Evolutionary conservation across 2,113 vertebrate genomes (phyloP), one percentile per base, ranked within the genome.

Genomic region (Coptodon bakossiorum): DNA sequence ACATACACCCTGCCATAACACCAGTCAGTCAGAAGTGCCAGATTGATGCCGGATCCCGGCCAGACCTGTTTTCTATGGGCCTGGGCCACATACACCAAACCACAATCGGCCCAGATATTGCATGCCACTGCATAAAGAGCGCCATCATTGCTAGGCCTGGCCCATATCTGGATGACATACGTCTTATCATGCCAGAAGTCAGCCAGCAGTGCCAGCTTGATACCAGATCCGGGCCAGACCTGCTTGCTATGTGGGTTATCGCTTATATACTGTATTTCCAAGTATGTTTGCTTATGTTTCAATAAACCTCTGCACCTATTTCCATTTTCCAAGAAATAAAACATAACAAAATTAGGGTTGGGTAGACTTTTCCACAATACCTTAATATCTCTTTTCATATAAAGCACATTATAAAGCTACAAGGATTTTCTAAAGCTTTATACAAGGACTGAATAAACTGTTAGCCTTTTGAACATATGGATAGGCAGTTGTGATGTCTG

Each of bases 41-140:
- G 53, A 0, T 54, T 54, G n/a, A 54, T 54, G 10, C n/a, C 0
- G 1, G n/a, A 54, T 12, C 52, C 52, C 0, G 1, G n/a, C n/a
- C 17, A 19, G 17, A 19, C 7, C 52, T 11, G 9, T 54, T 54
- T 54, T 54, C n/a, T 54, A 6, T 54, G 52, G 5, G 52, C 52
- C 52, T 53, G 19, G 19, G 52, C 52, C 9, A 1, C 52, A 53
- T 53, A 53, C 11, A 11, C 9, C 52, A 54, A 54, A 54, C n/a
- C 52, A 22, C 3, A 22, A 22, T 54, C 2, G 3, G 3, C 19
- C 9, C 9, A 53, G n/a, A 53, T 53, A 6, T 11, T 9, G 2
- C n/a, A 53, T 53, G 5, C 9, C 2, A 54, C 11, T 1, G 3
- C n/a, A 54, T 54, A 54, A 1, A 54, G 0, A 54, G 52, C 22